Conservation (phyloP, 2,888 invertebrate species). For the Lamellibrachia columna region DNA sequence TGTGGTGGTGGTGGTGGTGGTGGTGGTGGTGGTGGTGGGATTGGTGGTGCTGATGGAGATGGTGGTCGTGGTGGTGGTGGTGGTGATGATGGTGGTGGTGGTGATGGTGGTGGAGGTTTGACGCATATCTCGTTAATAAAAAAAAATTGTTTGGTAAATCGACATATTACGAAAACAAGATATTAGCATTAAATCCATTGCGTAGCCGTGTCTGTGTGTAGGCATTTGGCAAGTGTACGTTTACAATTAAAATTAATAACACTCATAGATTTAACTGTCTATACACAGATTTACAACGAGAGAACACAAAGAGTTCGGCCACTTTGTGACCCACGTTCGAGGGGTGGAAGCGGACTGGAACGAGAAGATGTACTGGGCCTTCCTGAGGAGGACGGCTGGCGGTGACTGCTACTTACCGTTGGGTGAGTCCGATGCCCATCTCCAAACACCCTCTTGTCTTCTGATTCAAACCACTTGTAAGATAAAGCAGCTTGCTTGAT, state of each 20-base stretch:
- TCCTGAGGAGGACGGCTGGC: background rate
- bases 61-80: background rate
- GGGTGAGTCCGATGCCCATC: background rate
- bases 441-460: background rate
- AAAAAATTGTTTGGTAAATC: background rate
- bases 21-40: background rate
- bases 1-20: too few relatives aligned
- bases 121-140: background rate
- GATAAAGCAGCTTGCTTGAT: too few relatives aligned
- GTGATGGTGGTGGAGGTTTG: background rate
- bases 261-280: background rate
- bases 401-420: background rate
- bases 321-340: background rate
- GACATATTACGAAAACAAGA: background rate
- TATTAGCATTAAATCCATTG: background rate
- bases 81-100: background rate
- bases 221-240: background rate
- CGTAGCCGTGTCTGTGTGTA: background rate
- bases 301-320: background rate
- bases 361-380: constrained; percentile 6
- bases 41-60: background rate
- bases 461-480: background rate
- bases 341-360: background rate
- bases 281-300: background rate
- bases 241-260: background rate